Percentiles rank a stretch among this genome's conserved stretches.
phyloP scores from a whole-genome alignment of 1,140 invertebrate genomes.

The Cyclargus thomasi region DNA sequence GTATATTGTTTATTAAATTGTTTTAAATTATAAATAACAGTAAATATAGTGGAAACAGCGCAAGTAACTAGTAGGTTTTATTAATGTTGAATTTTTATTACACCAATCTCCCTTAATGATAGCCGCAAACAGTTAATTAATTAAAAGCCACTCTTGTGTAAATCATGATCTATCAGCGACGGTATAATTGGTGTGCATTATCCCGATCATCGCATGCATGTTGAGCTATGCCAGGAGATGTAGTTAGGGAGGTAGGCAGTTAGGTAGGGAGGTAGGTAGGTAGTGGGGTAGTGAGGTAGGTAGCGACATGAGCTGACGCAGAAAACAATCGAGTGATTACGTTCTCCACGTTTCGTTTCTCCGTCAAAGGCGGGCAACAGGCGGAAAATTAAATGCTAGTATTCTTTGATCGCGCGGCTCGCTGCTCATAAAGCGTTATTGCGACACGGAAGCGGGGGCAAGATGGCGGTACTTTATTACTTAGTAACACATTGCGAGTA shows the following conservation, averaged over 20 bases:
- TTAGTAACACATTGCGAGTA: conserved; percentile 70
- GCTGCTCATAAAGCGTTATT: conserved; percentile 66
- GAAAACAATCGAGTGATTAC: conserved; percentile 45
- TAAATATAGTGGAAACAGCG: too few species aligned
- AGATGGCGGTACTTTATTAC: conserved; percentile 73
- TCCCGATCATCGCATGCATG: not conserved
- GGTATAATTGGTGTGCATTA: not conserved
- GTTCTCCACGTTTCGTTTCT: conserved; percentile 56
- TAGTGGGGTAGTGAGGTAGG: not conserved
- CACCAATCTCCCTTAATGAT: too few species aligned
- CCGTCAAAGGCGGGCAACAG: conserved; percentile 54
- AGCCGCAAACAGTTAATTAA: not conserved
- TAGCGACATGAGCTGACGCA: not conserved
- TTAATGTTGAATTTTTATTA: too few species aligned
- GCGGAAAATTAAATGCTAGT: conserved; percentile 60
- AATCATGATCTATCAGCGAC: not conserved
- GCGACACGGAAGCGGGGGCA: conserved; percentile 62
- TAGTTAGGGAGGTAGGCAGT: not conserved
- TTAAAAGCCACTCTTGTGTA: not conserved
- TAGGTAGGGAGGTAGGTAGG: not conserved
- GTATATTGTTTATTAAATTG: too few species aligned
- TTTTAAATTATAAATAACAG: too few species aligned
- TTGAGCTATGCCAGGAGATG: too few species aligned
- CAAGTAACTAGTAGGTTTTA: too few species aligned
- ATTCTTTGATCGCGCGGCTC: conserved; percentile 67